Evolutionary conservation across 2,113 vertebrate genomes (phyloP).

Genomic region (Ceyx margarethae): DNA sequence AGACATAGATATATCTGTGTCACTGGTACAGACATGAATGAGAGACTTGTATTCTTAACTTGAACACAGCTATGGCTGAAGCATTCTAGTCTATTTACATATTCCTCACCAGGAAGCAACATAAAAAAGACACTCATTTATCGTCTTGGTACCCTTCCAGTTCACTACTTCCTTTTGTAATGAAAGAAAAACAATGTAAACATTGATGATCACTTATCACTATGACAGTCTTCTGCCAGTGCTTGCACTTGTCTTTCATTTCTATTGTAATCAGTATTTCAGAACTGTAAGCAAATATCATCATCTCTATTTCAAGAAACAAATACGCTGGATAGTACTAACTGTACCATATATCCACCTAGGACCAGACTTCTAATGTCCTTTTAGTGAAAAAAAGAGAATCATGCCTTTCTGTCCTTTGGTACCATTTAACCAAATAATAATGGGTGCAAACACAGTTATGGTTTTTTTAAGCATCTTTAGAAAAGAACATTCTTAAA

Average conservation of each 20-base stretch:
- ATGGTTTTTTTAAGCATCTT: background rate
- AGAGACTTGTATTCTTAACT: too few relatives aligned
- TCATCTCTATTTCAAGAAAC: background rate
- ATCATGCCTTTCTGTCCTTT: background rate
- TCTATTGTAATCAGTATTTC: background rate
- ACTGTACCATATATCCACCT: background rate
- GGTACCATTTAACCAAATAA: background rate
- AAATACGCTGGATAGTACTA: background rate
- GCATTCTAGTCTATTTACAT: background rate
- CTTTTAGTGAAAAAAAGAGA: background rate
- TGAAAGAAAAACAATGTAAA: background rate
- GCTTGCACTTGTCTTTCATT: background rate
- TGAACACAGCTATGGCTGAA: background rate
- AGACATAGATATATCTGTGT: background rate
- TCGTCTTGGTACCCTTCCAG: background rate
- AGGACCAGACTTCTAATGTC: background rate
- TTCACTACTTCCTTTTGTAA: background rate
- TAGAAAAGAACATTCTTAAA: background rate
- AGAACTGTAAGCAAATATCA: background rate
- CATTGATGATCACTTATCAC: background rate
- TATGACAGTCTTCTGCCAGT: background rate
- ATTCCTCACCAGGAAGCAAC: background rate
- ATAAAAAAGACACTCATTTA: background rate
- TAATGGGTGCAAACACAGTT: background rate
- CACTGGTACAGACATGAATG: background rate